Evolutionary conservation across 2,888 invertebrate species (phyloP).

Genomic region (Athalia rosae): DNA sequence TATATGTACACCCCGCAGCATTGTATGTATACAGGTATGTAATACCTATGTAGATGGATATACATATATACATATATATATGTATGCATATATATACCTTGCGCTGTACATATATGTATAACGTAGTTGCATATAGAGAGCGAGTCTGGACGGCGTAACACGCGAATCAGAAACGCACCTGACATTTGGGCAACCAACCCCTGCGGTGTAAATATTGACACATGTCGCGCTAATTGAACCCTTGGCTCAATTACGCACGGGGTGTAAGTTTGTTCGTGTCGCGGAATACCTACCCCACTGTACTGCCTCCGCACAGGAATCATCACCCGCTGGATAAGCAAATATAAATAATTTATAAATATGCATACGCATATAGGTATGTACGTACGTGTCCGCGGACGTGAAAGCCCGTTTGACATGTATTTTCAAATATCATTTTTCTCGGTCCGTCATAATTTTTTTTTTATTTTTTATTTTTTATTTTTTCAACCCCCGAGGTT

Average conservation of each 20-base stretch:
- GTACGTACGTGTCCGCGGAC: neutral
- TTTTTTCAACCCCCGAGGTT: too few relatives aligned
- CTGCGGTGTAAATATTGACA: neutral
- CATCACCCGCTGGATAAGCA: neutral
- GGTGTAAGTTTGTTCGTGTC: slow-evolving; percentile 32
- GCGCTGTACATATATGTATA: neutral
- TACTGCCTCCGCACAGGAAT: neutral
- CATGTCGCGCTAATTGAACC: slow-evolving; percentile 33
- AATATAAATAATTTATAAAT: too few relatives aligned
- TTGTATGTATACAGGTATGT: neutral
- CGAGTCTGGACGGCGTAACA: neutral
- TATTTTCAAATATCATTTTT: too few relatives aligned
- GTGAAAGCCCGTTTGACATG: too few relatives aligned
- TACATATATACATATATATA: too few relatives aligned
- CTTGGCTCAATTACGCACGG: slow-evolving; percentile 38
- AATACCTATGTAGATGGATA: too few relatives aligned
- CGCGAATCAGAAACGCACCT: slow-evolving; percentile 35
- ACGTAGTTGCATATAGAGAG: neutral
- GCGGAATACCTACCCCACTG: neutral
- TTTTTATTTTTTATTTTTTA: too few relatives aligned
- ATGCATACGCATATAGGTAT: too few relatives aligned
- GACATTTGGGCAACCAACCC: slow-evolving; percentile 29
- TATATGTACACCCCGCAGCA: neutral
- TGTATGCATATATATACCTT: too few relatives aligned
- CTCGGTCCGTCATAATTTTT: too few relatives aligned